Conservation (phyloP, 2,797 vertebrate genomes). For the Menidia menidia region DNA sequence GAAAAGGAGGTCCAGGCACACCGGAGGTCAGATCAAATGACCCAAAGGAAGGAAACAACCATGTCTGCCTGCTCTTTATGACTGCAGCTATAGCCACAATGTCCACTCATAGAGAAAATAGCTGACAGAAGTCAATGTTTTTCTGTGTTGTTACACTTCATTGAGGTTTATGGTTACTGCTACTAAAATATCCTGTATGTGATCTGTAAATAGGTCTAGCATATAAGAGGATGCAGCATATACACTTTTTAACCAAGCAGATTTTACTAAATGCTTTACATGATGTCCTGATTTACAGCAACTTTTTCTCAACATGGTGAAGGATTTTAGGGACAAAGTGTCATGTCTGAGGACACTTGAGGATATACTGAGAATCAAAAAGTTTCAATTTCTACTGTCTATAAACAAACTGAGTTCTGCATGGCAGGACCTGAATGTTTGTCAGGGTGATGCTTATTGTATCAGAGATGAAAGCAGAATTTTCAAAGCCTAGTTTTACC, state of each 20-base stretch:
- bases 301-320: too few relatives aligned
- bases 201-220: too few relatives aligned
- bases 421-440: not conserved
- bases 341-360: too few relatives aligned
- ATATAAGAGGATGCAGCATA: too few relatives aligned
- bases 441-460: not conserved
- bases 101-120: not conserved
- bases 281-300: too few relatives aligned
- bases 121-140: not conserved
- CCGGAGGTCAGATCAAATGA: not conserved
- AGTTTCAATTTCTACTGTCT: not conserved
- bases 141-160: too few relatives aligned
- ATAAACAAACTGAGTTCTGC: not conserved
- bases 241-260: too few relatives aligned
- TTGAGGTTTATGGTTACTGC: too few relatives aligned
- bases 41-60: conserved; percentile 4
- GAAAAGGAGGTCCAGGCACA: conserved; percentile 17
- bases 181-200: too few relatives aligned
- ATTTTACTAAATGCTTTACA: too few relatives aligned
- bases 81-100: not conserved
- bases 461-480: not conserved
- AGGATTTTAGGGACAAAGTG: too few relatives aligned
- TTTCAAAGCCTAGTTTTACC: conserved; percentile 75
- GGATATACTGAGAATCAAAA: too few relatives aligned
- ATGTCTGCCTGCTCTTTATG: not conserved